phyloP scores from a whole-genome alignment of 1,140 invertebrate species.

The Nylanderia fulva region DNA sequence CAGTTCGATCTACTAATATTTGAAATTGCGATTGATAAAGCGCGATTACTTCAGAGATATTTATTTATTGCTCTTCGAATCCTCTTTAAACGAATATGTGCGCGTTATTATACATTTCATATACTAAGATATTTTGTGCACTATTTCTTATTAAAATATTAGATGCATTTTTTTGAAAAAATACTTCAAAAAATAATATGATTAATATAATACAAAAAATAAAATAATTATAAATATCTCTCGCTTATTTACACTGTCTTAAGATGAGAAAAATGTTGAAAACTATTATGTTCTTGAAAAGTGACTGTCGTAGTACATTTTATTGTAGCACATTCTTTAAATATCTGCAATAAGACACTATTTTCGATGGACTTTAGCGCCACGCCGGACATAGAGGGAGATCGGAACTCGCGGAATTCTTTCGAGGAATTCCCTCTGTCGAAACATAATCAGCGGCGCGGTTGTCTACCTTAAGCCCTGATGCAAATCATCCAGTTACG shows the following conservation, averaged over 20 bases:
- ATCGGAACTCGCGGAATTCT: neutral
- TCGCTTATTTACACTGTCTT: neutral
- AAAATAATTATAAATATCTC: neutral
- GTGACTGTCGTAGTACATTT: neutral
- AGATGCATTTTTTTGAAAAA: neutral
- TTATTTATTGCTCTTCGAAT: neutral
- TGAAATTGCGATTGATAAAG: slow-evolving; percentile 32
- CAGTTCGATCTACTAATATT: slow-evolving; percentile 39
- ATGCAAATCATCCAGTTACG: slow-evolving; percentile 26
- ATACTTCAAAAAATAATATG: neutral
- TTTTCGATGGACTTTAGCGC: neutral
- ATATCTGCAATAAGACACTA: neutral
- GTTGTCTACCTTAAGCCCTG: neutral
- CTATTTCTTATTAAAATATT: too few species aligned
- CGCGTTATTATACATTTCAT: neutral
- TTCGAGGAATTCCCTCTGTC: neutral
- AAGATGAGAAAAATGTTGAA: neutral
- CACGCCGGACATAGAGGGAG: neutral
- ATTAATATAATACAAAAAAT: too few species aligned
- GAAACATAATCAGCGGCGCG: neutral
- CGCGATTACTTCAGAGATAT: neutral
- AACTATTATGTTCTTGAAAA: neutral
- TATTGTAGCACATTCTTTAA: neutral
- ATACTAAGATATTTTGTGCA: neutral
- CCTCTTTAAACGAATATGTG: neutral